Percentiles rank a stretch among this genome's conserved stretches.
Conservation (phyloP, 2,113 vertebrate genomes). For the Mohoua ochrocephala region DNA sequence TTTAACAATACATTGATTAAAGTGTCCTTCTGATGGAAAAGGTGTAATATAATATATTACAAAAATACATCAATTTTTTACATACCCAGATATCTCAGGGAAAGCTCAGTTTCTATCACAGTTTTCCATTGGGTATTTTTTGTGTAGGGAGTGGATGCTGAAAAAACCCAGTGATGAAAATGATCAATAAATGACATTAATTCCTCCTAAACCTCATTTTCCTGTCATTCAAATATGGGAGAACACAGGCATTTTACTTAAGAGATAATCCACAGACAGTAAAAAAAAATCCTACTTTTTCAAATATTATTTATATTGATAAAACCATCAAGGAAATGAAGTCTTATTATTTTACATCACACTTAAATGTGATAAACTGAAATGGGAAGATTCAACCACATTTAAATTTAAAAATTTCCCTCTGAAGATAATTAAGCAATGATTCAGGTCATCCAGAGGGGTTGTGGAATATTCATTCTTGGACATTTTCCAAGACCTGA, state of each 20-base stretch:
- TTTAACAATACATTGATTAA: conserved; percentile 40
- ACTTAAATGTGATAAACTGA: neutral
- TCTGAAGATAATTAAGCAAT: neutral
- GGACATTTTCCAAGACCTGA: neutral
- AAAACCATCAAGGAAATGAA: neutral
- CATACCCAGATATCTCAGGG: neutral
- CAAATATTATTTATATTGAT: neutral
- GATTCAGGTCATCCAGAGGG: neutral
- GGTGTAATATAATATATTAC: neutral
- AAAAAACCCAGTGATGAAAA: neutral
- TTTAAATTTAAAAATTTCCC: neutral
- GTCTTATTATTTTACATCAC: neutral
- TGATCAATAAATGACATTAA: neutral
- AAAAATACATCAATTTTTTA: neutral
- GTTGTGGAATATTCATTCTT: neutral
- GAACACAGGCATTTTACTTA: neutral
- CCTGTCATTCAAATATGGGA: neutral
- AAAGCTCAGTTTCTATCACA: neutral
- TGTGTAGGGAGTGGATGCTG: neutral
- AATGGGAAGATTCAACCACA: neutral
- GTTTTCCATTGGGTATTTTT: neutral
- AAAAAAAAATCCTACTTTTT: neutral
- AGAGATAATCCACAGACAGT: neutral
- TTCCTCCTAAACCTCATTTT: neutral
- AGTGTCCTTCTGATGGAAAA: neutral